Evolutionary conservation across 1,140 invertebrate genomes (phyloP).

Genomic region (Drosophila kanapiae): DNA sequence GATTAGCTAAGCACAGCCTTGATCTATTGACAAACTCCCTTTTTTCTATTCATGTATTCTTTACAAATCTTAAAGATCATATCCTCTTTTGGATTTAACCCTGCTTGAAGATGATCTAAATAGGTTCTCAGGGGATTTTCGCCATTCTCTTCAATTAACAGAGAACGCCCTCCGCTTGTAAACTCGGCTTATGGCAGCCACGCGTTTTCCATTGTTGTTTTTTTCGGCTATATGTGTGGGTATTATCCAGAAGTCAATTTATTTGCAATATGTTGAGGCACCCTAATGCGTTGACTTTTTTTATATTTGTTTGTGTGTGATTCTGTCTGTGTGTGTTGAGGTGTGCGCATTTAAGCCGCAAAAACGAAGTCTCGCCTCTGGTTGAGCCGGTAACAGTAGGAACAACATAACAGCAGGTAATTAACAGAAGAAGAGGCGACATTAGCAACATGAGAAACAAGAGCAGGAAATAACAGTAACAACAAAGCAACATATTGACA

Average conservation of each 20-base stretch:
- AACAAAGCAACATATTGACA: no score
- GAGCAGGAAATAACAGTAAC: neutral
- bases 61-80: neutral
- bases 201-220: conserved; percentile 24
- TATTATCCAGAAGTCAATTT: conserved; percentile 41
- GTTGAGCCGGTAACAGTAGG: conserved; percentile 53
- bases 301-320: conserved; percentile 5
- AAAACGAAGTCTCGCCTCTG: conserved; percentile 67
- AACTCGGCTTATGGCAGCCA: conserved; percentile 18
- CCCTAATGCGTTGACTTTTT: conserved; percentile 50
- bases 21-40: neutral
- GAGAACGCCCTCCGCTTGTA: neutral
- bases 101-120: neutral
- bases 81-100: neutral
- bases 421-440: neutral
- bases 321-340: conserved; percentile 24
- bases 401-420: conserved; percentile 4
- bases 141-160: conserved; percentile 11
- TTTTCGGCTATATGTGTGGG: conserved; percentile 1
- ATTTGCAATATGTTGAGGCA: conserved; percentile 48
- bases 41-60: neutral
- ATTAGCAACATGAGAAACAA: neutral
- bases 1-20: neutral
- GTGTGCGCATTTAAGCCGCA: conserved; percentile 74
- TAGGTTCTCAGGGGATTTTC: conserved; percentile 6